Evolutionary conservation across 1,140 invertebrate species (phyloP), one percentile per base, ranked within the genome.

Genomic region (Pygmarrhopalites habei): DNA sequence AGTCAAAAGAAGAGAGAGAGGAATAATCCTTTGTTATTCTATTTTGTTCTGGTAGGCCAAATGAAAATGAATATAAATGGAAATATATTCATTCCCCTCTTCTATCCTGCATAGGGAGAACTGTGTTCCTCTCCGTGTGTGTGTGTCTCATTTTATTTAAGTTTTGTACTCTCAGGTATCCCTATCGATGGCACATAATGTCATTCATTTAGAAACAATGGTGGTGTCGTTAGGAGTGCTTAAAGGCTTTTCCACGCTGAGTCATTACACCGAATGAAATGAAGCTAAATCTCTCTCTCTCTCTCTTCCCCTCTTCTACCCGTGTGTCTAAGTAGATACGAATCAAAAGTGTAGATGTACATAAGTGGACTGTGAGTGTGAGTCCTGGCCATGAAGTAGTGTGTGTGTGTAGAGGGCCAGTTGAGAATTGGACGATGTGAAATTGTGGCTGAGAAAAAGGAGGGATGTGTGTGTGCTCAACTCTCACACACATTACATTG

Each of bases 161-260:
- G n/a, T 41, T 10, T 41, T 12, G 39, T n/a, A n/a, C 10, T 41
- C n/a, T 41, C 10, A 12, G n/a, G 10, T n/a, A n/a, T 41, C 39
- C 26, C 51, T 26, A 53, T 53, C 51, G 51, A 53, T 53, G 12
- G 23, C 51, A 29, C 28, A 53, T 53, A 53, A 53, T 53, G 51
- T 53, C 51, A 53, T 53, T 53, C 51, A 53, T 53, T 53, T 14
- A 53, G 26, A 53, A 53, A 53, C 51, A 53, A 53, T 53, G 51
- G 51, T 28, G 4, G 12, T 53, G 51, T 53, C 23, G 30, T 39
- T 25, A 57, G 21, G 30, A 30, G 30, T 26, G 21, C 52, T 23
- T 29, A 35, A 15, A 7, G 32, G 32, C 32, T 35, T 35, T 35
- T 35, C 32, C 5, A 35, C 32, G 32, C 32, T 35, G 32, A 35